A percentile compares a stretch with the other conserved stretches of the same genome.
These are phyloP conservation scores for Monarcha castaneiventris DNA, from an alignment of 2,113 vertebrate genomes.

Conservation along the genomic window DNA sequence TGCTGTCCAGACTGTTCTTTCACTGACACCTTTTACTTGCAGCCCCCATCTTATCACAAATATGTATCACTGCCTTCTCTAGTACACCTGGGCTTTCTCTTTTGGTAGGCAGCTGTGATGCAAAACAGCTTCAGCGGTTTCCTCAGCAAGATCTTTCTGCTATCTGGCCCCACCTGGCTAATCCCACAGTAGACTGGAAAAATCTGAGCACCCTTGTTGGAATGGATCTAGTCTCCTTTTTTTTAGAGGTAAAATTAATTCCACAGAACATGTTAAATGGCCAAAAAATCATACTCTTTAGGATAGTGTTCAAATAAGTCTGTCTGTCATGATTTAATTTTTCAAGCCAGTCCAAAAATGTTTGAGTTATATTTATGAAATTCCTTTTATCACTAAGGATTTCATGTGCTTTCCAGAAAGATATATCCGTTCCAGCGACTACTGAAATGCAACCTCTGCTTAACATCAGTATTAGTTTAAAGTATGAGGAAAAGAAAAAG, in stretches of 20 bases:
- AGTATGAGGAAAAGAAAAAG: background rate
- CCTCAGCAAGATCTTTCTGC: background rate
- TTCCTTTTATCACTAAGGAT: background rate
- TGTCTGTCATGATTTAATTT: background rate
- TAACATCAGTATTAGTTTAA: background rate
- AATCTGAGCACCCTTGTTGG: background rate
- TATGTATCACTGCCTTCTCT: background rate
- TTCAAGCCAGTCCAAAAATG: background rate
- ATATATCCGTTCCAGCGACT: background rate
- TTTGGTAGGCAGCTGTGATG: background rate
- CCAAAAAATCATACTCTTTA: background rate
- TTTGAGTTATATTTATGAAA: background rate
- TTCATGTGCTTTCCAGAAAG: background rate
- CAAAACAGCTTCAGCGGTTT: background rate
- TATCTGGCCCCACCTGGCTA: background rate
- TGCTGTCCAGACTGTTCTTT: background rate
- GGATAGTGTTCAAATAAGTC: background rate
- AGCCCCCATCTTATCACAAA: background rate
- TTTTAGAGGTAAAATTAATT: background rate
- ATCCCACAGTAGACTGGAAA: background rate
- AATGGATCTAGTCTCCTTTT: background rate
- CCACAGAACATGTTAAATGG: background rate
- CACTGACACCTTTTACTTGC: conserved; percentile 23
- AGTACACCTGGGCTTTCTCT: background rate
- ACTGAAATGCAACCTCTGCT: background rate